Evolutionary conservation across 2,888 invertebrate genomes (phyloP), one percentile per base, ranked within the genome.

Genomic region (Cryptocephalus moraei): DNA sequence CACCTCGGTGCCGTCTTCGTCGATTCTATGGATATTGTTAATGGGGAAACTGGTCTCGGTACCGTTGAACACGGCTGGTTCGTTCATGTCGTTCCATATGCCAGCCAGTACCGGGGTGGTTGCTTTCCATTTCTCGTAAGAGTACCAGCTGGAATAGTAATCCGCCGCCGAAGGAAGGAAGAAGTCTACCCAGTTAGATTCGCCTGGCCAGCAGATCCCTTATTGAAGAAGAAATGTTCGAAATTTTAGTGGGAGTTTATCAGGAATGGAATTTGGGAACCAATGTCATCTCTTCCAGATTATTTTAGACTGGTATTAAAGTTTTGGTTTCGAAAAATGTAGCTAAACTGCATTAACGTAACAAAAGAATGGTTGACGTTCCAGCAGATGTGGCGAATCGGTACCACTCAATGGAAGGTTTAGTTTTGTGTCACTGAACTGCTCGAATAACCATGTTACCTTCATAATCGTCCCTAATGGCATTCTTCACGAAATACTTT

Each of bases 71-170:
- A 97, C 91, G 6, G 93, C 92, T 0, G 97, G 97, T 65, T 99
- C 97, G 61, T 97, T 99, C 97, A 99, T 99, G 62, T 99, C 97
- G 65, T 97, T 97, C 97, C 97, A 99, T 32, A 90, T 79, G 10
- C 58, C 58, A 69, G 91, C 82, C 60, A 91, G 84, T 9, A 84
- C 86, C 33, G 49, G 34, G 2, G 56, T 56, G 40, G 43, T 47
- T 9, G 39, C 33, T n/a, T 44, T 43, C 32, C 88, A 93, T 62
- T 84, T 82, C 12, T 81, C 78, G 44, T 81, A 77, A 9, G 57
- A 61, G 45, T 58, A 57, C 41, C 50, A 49, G 56, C 76, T 77
- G 1, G 83, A 72, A 71, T 87, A 91, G 71, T 91, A 97, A 43
- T 88, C 78, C 12, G 83, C 73, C 0, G 89, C 89, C 12, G 72